Evolutionary conservation across 2,888 invertebrate species (phyloP).

Genomic region (Brachylomia viminalis): DNA sequence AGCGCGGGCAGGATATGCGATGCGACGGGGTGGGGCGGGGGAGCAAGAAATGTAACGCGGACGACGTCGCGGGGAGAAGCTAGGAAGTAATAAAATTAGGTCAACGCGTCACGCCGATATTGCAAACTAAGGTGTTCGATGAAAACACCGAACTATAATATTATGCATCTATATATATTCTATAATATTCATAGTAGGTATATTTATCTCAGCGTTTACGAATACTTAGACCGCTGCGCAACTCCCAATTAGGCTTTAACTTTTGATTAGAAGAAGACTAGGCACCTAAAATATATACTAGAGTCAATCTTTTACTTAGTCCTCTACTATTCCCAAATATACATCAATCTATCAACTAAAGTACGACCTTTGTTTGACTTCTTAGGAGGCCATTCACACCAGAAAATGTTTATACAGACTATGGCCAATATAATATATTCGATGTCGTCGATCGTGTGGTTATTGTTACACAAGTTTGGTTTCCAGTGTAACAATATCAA

Average conservation of each 20-base stretch:
- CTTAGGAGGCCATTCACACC: neutral
- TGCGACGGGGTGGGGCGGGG: too few relatives aligned
- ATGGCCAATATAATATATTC: neutral
- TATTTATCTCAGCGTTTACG: neutral
- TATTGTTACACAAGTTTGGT: constrained; percentile 1
- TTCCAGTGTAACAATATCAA: constrained; percentile 9
- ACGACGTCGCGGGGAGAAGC: neutral
- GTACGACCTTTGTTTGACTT: neutral
- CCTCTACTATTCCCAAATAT: neutral
- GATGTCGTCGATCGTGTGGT: neutral
- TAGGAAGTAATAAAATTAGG: neutral
- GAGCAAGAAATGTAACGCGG: too few relatives aligned
- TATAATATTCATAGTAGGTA: too few relatives aligned
- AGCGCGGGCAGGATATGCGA: too few relatives aligned
- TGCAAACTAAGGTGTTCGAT: neutral
- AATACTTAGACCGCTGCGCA: neutral
- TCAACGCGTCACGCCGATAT: neutral
- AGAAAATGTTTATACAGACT: neutral
- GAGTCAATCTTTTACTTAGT: neutral
- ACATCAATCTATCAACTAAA: neutral
- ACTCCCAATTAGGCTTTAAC: too few relatives aligned
- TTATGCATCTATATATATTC: too few relatives aligned
- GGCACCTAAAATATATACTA: neutral
- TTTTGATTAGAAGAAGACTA: too few relatives aligned
- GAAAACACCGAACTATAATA: neutral